A percentile compares a stretch with the other conserved stretches of the same genome.
phyloP scores from a whole-genome alignment of 2,113 vertebrate species.

The Columbina picui region DNA sequence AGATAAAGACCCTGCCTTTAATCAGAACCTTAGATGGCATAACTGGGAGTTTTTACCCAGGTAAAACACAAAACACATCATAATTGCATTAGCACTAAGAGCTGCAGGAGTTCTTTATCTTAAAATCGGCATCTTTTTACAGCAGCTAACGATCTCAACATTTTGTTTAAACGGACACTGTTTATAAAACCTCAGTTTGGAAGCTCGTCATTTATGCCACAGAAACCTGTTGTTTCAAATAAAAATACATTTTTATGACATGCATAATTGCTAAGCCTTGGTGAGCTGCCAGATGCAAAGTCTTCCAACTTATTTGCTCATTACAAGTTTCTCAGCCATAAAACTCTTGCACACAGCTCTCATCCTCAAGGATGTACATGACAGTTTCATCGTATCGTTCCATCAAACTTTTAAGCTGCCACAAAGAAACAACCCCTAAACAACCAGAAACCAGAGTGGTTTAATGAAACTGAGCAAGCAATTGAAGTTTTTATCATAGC shows the following conservation, averaged over 20 bases:
- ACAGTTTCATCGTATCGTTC: not conserved
- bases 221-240: not conserved
- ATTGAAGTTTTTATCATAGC: not conserved
- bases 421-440: not conserved
- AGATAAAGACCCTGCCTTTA: not conserved
- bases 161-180: not conserved
- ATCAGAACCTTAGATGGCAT: not conserved
- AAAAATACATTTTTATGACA: not conserved
- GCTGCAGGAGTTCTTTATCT: not conserved
- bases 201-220: not conserved
- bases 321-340: slow-evolving; percentile 1
- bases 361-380: not conserved
- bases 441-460: not conserved
- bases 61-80: not conserved
- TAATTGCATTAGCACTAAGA: not conserved
- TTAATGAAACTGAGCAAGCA: not conserved
- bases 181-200: not conserved
- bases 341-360: not conserved
- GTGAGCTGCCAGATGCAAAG: not conserved
- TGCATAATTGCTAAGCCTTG: not conserved
- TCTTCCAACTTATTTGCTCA: not conserved
- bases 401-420: not conserved
- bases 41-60: not conserved
- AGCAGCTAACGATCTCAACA: not conserved
- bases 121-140: not conserved